Conservation (phyloP, 1,140 invertebrate genomes). For the Radopholus similis region DNA sequence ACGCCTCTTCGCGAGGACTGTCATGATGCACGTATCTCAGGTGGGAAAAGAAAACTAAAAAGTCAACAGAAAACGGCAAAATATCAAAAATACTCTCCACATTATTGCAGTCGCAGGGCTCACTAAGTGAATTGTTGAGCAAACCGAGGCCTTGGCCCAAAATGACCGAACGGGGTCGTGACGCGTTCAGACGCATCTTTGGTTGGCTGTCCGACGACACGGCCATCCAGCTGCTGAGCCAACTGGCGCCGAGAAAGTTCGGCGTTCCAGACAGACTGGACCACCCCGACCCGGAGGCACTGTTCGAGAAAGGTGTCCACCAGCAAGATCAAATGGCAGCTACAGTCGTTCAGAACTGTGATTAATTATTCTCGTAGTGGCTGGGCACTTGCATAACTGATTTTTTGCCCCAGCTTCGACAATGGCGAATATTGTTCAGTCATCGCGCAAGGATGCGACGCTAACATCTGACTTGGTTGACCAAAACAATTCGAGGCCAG, state of each 20-base stretch:
- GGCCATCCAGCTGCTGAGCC: conserved; percentile 91
- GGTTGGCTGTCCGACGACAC: conserved; percentile 96
- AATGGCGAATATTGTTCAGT: too few species aligned
- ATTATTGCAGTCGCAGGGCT: conserved; percentile 84
- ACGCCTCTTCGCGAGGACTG: conserved; percentile 94
- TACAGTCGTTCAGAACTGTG: too few species aligned
- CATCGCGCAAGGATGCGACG: too few species aligned
- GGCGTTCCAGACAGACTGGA: conserved; percentile 46
- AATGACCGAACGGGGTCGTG: conserved; percentile 94
- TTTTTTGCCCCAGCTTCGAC: too few species aligned
- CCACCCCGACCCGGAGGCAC: conserved; percentile 47
- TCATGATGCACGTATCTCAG: conserved; percentile 67
- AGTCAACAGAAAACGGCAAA: neutral
- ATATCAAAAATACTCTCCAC: conserved; percentile 66
- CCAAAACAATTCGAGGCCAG: too few species aligned
- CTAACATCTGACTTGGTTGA: too few species aligned
- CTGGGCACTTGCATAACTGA: too few species aligned
- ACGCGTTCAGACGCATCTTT: conserved; percentile 98
- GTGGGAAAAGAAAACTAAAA: neutral
- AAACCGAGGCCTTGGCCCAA: conserved; percentile 99
- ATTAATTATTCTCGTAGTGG: too few species aligned
- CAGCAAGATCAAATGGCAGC: too few species aligned
- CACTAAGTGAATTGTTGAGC: conserved; percentile 92
- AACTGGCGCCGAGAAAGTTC: conserved; percentile 68
- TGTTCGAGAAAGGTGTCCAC: too few species aligned